phyloP scores from a whole-genome alignment of 2,888 invertebrate genomes.

The Suillia variegata region DNA sequence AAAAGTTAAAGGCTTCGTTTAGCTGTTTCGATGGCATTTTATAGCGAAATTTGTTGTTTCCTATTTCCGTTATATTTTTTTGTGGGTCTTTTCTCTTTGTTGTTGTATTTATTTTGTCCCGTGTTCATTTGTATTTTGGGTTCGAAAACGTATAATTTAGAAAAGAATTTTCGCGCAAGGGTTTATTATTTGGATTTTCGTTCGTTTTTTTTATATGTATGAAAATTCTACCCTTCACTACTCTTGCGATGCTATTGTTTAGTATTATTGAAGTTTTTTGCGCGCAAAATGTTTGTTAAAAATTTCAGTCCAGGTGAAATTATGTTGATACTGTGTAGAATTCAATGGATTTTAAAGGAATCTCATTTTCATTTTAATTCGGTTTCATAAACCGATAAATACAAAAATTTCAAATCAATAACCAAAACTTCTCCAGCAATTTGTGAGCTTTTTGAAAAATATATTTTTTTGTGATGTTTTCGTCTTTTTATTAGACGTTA shows the following conservation, averaged over 20 bases:
- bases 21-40: conserved; percentile 30
- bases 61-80: conserved; percentile 33
- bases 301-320: conserved; percentile 9
- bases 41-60: conserved; percentile 1
- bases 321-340: too few relatives aligned
- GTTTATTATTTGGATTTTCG: conserved; percentile 6
- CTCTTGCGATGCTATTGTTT: too few relatives aligned
- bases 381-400: too few relatives aligned
- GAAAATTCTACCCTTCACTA: neutral
- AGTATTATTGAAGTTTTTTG: neutral
- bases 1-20: conserved; percentile 33
- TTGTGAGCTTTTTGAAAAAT: too few relatives aligned
- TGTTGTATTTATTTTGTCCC: conserved; percentile 4
- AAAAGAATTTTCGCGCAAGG: conserved; percentile 15
- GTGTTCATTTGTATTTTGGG: conserved; percentile 13
- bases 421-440: too few relatives aligned
- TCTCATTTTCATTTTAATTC: too few relatives aligned
- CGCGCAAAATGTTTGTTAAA: neutral
- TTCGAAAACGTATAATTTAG: conserved; percentile 15
- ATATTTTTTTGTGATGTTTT: too few relatives aligned
- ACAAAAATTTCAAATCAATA: too few relatives aligned
- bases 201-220: conserved; percentile 7
- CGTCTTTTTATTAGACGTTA: too few relatives aligned
- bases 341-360: too few relatives aligned
- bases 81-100: conserved; percentile 34